These are phyloP conservation scores for Aulostomus chinensis DNA, from an alignment of 2,797 vertebrate species.

Conservation along the genomic window DNA sequence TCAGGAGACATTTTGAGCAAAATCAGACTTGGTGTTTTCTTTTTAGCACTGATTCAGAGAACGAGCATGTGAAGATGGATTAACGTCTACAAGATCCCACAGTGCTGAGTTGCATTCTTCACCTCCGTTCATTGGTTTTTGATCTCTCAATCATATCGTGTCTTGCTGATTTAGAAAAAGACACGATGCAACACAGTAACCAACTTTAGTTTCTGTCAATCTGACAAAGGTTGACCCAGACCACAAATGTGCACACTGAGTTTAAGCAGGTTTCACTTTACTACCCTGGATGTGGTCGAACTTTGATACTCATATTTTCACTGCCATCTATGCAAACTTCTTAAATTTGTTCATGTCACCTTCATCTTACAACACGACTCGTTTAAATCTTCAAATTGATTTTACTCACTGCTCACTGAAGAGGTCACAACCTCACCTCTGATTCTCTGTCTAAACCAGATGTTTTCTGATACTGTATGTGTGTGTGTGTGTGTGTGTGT, in stretches of 20 bases:
- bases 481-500: slow-evolving; percentile 2
- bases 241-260: slow-evolving; percentile 19
- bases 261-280: slow-evolving; percentile 43
- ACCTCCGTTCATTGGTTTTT: no score
- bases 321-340: slow-evolving; percentile 14
- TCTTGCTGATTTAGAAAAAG: no score
- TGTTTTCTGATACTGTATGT: slow-evolving; percentile 29
- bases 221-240: neutral
- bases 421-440: slow-evolving; percentile 17
- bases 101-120: no score
- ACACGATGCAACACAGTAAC: no score
- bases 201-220: slow-evolving; percentile 3
- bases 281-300: slow-evolving; percentile 21
- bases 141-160: no score
- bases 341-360: no score
- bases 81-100: no score
- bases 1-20: no score
- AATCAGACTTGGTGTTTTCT: no score
- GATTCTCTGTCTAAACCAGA: slow-evolving; percentile 30
- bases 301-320: slow-evolving; percentile 10
- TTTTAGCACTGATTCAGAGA: no score
- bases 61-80: no score
- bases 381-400: slow-evolving; percentile 1
- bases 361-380: neutral
- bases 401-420: slow-evolving; percentile 17